Conservation (phyloP, 2,888 invertebrate species). For the Hypsopygia costalis region DNA sequence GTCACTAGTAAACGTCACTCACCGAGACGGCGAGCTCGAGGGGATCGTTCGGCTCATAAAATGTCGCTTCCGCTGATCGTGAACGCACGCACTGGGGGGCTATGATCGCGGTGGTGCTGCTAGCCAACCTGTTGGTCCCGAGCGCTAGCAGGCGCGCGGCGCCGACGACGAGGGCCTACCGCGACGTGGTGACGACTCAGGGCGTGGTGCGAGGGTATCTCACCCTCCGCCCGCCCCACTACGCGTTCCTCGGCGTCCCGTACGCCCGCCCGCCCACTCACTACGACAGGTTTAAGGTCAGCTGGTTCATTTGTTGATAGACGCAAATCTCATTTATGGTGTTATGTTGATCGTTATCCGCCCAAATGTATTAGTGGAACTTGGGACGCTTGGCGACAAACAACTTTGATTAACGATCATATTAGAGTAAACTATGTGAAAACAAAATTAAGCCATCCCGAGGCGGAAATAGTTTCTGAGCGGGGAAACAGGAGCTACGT, state of each 20-base stretch:
- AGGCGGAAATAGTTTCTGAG: neutral
- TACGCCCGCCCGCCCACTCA: conserved; percentile 55
- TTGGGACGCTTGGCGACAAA: neutral
- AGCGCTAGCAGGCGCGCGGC: conserved; percentile 16
- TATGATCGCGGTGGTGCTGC: conserved; percentile 12
- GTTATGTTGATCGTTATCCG: conserved; percentile 34
- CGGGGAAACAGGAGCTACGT: neutral
- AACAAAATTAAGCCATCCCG: neutral
- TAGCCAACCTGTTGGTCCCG: conserved; percentile 18
- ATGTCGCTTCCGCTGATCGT: conserved; percentile 3
- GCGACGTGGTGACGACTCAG: conserved; percentile 52
- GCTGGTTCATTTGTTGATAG: conserved; percentile 39
- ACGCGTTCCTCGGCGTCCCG: conserved; percentile 62
- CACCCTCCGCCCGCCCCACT: conserved; percentile 45
- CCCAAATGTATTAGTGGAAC: neutral
- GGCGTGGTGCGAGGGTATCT: conserved; percentile 61
- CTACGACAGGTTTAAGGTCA: conserved; percentile 59
- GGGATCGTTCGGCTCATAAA: neutral
- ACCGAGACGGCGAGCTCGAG: neutral
- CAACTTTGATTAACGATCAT: neutral
- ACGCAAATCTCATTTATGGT: conserved; percentile 28
- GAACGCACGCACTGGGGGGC: neutral
- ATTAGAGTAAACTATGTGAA: neutral
- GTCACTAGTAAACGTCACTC: neutral
- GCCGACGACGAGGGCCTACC: conserved; percentile 32